phyloP scores from a whole-genome alignment of 2,888 invertebrate species.

The Sesamia inferens region DNA sequence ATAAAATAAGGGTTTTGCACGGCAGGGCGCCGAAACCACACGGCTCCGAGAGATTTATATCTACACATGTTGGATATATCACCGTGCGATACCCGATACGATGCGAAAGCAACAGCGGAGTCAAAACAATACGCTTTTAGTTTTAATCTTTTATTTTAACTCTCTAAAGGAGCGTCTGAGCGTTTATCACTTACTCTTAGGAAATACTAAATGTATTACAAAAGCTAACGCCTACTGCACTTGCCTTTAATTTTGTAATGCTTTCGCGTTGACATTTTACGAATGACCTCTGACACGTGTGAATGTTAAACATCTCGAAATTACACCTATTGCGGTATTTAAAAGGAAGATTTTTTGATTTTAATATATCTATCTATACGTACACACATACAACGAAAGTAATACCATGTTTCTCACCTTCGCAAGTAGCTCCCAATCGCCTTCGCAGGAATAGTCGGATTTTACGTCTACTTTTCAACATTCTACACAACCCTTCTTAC shows the following conservation, averaged over 20 bases:
- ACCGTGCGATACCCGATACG: constrained; percentile 71
- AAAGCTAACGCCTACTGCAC: constrained; percentile 42
- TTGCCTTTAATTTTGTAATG: constrained; percentile 46
- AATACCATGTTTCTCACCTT: too few relatives aligned
- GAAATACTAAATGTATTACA: constrained; percentile 45
- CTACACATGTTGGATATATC: constrained; percentile 63
- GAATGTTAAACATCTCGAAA: constrained; percentile 53
- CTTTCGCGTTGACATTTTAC: constrained; percentile 57
- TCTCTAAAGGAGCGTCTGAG: constrained; percentile 38
- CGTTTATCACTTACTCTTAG: constrained; percentile 37
- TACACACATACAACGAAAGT: too few relatives aligned
- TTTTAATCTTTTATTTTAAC: constrained; percentile 62
- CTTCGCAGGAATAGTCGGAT: too few relatives aligned
- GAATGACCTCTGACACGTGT: constrained; percentile 41
- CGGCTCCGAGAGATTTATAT: constrained; percentile 68
- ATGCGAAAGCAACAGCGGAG: constrained; percentile 59
- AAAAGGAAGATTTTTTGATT: constrained; percentile 29
- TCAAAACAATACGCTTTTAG: constrained; percentile 70
- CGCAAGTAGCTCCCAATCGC: too few relatives aligned
- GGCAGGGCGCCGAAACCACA: constrained; percentile 78
- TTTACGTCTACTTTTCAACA: too few relatives aligned
- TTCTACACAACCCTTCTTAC: too few relatives aligned
- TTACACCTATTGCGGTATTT: constrained; percentile 34
- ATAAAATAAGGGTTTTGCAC: constrained; percentile 82
- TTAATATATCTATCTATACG: neutral